phyloP scores from a whole-genome alignment of 2,797 vertebrate species.

The Spizella passerina region DNA sequence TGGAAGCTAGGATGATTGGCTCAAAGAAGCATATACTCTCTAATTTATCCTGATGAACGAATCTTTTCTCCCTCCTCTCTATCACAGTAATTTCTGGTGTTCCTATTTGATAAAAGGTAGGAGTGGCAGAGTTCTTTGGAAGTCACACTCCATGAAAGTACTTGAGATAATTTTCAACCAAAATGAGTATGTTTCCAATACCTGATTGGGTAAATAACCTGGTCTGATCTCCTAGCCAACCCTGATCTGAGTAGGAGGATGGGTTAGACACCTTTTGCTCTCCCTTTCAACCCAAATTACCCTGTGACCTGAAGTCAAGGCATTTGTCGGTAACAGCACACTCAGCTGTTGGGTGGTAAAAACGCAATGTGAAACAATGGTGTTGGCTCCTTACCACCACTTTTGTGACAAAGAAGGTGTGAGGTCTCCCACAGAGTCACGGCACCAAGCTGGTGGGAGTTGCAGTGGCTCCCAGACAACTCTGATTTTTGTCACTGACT shows the following conservation, averaged over 20 bases:
- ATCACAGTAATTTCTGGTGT: neutral
- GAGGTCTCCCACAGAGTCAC: neutral
- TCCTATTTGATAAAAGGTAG: neutral
- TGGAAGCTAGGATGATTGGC: neutral
- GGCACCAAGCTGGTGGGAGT: neutral
- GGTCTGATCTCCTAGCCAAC: neutral
- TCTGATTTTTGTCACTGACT: neutral
- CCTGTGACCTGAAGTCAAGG: neutral
- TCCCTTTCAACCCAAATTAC: neutral
- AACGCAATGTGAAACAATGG: neutral
- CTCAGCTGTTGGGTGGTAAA: neutral
- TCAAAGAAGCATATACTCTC: neutral
- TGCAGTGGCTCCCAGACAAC: neutral
- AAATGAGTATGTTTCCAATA: neutral
- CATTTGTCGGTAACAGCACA: neutral
- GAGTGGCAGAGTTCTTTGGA: neutral
- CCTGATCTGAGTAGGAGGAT: neutral
- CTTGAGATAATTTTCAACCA: neutral
- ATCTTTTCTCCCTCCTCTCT: accelerated
- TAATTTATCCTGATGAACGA: neutral
- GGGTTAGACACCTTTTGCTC: neutral
- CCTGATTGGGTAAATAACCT: neutral
- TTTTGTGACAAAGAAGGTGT: neutral
- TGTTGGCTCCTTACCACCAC: neutral
- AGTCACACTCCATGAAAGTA: neutral